These are phyloP conservation scores for Idaea biselata DNA, from an alignment of 2,888 invertebrate genomes.

Conservation along the genomic window DNA sequence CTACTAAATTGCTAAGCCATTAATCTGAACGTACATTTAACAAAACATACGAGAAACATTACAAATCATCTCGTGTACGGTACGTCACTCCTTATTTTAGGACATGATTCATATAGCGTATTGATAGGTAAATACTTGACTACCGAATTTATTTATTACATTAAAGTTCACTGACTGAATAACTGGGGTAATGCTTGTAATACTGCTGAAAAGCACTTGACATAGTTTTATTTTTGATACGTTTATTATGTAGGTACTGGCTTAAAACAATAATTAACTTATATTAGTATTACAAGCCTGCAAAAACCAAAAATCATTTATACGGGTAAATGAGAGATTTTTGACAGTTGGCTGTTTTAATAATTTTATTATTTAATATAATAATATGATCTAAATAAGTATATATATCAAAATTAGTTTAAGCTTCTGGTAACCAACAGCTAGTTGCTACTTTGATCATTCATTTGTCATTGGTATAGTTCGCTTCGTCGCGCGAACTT, in stretches of 20 bases:
- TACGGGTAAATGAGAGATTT: too few relatives aligned
- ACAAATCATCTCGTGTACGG: constrained; percentile 14
- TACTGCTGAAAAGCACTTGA: constrained; percentile 13
- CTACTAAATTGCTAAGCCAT: constrained; percentile 24
- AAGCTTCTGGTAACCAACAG: too few relatives aligned
- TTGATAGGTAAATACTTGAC: constrained; percentile 36
- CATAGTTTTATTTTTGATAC: constrained; percentile 28
- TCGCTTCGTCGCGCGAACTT: too few relatives aligned
- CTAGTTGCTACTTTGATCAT: too few relatives aligned
- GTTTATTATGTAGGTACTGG: background rate
- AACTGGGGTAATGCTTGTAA: constrained; percentile 31
- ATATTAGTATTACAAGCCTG: too few relatives aligned
- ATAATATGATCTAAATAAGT: too few relatives aligned
- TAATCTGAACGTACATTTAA: constrained; percentile 11
- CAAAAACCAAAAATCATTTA: too few relatives aligned
- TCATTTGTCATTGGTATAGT: too few relatives aligned
- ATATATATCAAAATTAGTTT: too few relatives aligned
- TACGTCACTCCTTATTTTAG: constrained; percentile 37
- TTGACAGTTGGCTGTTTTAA: too few relatives aligned
- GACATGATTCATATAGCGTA: constrained; percentile 44
- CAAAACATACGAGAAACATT: background rate
- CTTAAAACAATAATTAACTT: too few relatives aligned
- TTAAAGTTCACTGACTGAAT: constrained; percentile 52
- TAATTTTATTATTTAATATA: too few relatives aligned
- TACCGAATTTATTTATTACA: constrained; percentile 25